Conservation (phyloP, 2,113 vertebrate genomes). For the Blennius ocellaris region DNA sequence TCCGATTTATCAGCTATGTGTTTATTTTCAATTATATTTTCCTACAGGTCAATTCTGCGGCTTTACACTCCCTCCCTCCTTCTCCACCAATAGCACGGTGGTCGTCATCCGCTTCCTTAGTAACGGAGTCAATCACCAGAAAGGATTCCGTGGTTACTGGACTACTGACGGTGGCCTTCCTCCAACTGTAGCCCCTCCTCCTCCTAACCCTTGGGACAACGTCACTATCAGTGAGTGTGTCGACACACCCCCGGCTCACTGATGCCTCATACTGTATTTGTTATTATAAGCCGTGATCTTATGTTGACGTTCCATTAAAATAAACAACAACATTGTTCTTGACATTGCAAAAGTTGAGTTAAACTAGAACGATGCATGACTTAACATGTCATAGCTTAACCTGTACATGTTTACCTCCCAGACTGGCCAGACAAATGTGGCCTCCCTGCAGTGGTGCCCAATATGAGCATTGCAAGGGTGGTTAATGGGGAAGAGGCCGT, state of each 20-base stretch:
- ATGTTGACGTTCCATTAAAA: background rate
- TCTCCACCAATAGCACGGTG: slow-evolving; percentile 55
- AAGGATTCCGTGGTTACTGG: slow-evolving; percentile 84
- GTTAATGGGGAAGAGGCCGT: slow-evolving; percentile 77
- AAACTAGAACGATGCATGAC: no score
- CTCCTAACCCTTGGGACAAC: slow-evolving; percentile 76
- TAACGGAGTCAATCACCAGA: slow-evolving; percentile 64
- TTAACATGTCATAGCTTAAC: background rate
- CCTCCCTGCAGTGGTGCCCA: slow-evolving; percentile 66
- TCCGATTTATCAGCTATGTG: no score
- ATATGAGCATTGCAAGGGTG: slow-evolving; percentile 48
- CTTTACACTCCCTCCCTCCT: slow-evolving; percentile 48
- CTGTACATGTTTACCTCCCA: slow-evolving; percentile 23
- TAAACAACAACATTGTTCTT: no score
- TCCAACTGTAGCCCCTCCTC: slow-evolving; percentile 68
- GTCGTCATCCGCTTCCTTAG: slow-evolving; percentile 81
- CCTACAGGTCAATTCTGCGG: slow-evolving; percentile 79
- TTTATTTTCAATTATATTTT: background rate
- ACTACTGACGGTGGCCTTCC: slow-evolving; percentile 69
- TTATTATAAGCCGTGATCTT: background rate
- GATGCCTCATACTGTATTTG: background rate
- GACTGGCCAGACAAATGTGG: slow-evolving; percentile 79
- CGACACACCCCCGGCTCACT: no score
- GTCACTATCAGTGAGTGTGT: slow-evolving; percentile 71
- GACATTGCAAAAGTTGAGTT: no score